Evolutionary conservation across 2,888 invertebrate species (phyloP).

Genomic region (Metellina segmentata): DNA sequence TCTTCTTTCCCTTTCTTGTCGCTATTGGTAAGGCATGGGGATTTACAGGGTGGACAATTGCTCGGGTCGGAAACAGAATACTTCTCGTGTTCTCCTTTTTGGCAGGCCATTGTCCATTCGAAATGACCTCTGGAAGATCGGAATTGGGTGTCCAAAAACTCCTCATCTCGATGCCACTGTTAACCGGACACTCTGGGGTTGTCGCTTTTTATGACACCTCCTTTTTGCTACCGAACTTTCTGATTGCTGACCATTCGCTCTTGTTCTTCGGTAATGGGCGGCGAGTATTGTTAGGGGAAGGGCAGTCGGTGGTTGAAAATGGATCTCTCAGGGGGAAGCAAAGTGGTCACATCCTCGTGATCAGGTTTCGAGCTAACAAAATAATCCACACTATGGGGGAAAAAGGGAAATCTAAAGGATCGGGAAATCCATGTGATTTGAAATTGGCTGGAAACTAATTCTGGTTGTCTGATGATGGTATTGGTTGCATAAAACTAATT

Average conservation of each 20-base stretch:
- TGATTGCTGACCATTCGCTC: constrained; percentile 50
- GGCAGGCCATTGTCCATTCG: constrained; percentile 67
- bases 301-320: background rate
- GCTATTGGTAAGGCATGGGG: constrained; percentile 11
- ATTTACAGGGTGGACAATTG: constrained; percentile 70
- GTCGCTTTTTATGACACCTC: constrained; percentile 72
- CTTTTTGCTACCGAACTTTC: constrained; percentile 53
- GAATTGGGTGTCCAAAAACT: constrained; percentile 54
- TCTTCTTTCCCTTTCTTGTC: constrained; percentile 13
- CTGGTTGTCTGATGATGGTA: no score
- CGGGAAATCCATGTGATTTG: no score
- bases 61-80: constrained; percentile 59
- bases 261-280: constrained; percentile 52
- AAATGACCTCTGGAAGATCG: constrained; percentile 49
- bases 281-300: constrained; percentile 45
- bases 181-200: constrained; percentile 59
- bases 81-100: constrained; percentile 46
- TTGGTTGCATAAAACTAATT: no score
- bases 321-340: background rate
- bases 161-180: constrained; percentile 6
- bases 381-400: no score
- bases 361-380: constrained; percentile 5
- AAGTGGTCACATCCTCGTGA: background rate
- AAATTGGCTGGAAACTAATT: no score
- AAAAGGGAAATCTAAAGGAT: no score